Evolutionary conservation across 2,888 invertebrate genomes (phyloP).

Genomic region (Ametastegia equiseti): DNA sequence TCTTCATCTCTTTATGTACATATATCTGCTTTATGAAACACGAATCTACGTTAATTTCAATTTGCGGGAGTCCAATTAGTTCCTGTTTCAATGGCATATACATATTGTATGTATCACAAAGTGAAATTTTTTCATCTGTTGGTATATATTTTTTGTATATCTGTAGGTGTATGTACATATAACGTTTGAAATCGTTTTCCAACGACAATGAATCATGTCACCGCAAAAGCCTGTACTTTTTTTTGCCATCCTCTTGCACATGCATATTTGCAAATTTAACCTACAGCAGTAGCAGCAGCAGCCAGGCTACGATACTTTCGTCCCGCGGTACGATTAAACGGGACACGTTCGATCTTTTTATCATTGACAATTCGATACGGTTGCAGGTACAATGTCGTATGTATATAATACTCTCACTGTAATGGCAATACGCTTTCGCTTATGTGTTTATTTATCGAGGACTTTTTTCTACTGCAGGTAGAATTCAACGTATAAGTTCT

Average conservation of each 20-base stretch:
- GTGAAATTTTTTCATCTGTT: no score
- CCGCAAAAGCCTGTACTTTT: no score
- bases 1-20: no score
- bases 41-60: no score
- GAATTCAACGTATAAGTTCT: no score
- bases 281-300: not conserved
- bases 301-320: conserved; percentile 14
- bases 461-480: not conserved
- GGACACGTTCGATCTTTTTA: conserved; percentile 6
- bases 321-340: conserved; percentile 8
- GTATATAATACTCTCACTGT: no score
- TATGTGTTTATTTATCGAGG: not conserved
- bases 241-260: not conserved
- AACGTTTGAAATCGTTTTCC: not conserved
- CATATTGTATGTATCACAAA: no score
- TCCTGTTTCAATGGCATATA: no score
- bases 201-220: not conserved
- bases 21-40: no score
- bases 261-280: not conserved
- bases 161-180: not conserved
- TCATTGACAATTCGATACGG: conserved; percentile 3
- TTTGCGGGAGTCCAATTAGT: no score
- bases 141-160: no score
- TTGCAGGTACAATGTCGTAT: not conserved
- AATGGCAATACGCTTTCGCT: not conserved